Percentiles rank a stretch among this genome's conserved stretches.
Evolutionary conservation across 1,140 invertebrate species (phyloP).

Genomic region (Anoplolepis gracilipes): DNA sequence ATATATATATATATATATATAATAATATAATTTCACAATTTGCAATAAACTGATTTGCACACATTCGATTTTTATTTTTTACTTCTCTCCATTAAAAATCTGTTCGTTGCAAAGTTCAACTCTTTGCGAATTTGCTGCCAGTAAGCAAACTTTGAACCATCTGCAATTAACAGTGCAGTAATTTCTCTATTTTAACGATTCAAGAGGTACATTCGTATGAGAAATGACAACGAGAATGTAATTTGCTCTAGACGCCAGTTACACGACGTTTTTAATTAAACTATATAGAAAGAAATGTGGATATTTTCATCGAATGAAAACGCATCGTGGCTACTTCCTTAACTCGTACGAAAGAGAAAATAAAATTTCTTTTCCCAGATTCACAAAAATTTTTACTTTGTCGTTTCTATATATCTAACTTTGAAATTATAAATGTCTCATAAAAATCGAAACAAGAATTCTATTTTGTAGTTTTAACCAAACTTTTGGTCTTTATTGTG

Average conservation of each 20-base stretch:
- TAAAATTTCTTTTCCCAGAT: not conserved
- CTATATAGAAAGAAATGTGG: conserved; percentile 17
- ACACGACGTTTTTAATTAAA: conserved; percentile 37
- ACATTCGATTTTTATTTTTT: conserved; percentile 19
- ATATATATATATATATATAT: too few species aligned
- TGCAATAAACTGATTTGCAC: not conserved
- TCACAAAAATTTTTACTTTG: not conserved
- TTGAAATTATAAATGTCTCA: not conserved
- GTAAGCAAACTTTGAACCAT: conserved; percentile 52
- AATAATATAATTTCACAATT: too few species aligned
- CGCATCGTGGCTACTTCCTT: not conserved
- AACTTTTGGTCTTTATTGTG: not conserved
- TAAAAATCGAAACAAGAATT: conserved; percentile 6
- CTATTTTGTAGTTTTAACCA: not conserved
- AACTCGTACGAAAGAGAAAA: not conserved
- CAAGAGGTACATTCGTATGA: conserved; percentile 16
- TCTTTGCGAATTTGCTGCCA: conserved; percentile 26
- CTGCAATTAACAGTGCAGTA: conserved; percentile 45
- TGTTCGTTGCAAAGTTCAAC: conserved; percentile 12
- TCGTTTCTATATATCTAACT: not conserved
- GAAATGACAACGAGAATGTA: conserved; percentile 51
- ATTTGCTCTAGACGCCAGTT: conserved; percentile 24
- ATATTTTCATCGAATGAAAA: conserved; percentile 42
- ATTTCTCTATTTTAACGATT: conserved; percentile 51
- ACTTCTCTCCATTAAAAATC: conserved; percentile 37